Evolutionary conservation across 1,140 invertebrate genomes (phyloP).

Genomic region (Dinoponera quadriceps): DNA sequence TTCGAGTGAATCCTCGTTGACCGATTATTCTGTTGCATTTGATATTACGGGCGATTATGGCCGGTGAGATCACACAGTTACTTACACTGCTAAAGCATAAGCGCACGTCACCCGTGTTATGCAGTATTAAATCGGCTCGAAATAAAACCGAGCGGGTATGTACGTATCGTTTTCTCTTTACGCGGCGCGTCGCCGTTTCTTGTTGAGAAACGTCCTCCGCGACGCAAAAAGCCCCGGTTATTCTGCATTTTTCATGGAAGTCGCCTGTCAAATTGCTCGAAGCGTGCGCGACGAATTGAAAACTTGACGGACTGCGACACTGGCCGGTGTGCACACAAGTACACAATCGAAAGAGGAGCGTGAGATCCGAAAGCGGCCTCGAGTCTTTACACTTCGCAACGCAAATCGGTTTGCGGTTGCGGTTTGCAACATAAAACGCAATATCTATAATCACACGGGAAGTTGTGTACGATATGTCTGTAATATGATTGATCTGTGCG

Average conservation of each 20-base stretch:
- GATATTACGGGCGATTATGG: background rate
- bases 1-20: background rate
- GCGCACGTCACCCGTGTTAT: conserved; percentile 5
- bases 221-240: background rate
- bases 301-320: background rate
- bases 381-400: conserved; percentile 42
- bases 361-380: conserved; percentile 30
- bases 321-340: background rate
- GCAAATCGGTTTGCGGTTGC: conserved; percentile 19
- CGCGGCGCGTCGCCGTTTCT: background rate
- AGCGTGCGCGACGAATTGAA: conserved; percentile 11
- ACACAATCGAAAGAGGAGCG: background rate
- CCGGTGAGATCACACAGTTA: background rate
- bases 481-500: background rate
- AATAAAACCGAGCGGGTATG: conserved; percentile 4
- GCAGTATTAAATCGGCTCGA: background rate
- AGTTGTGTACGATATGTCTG: background rate
- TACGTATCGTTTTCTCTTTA: conserved; percentile 7
- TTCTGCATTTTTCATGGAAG: conserved; percentile 11
- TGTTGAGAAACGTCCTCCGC: background rate
- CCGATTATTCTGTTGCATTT: background rate
- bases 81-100: background rate
- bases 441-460: conserved; percentile 12
- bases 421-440: conserved; percentile 7
- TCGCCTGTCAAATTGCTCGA: background rate